Evolutionary conservation across 2,888 invertebrate species (phyloP).

Genomic region (Melinopterus prodromus): DNA sequence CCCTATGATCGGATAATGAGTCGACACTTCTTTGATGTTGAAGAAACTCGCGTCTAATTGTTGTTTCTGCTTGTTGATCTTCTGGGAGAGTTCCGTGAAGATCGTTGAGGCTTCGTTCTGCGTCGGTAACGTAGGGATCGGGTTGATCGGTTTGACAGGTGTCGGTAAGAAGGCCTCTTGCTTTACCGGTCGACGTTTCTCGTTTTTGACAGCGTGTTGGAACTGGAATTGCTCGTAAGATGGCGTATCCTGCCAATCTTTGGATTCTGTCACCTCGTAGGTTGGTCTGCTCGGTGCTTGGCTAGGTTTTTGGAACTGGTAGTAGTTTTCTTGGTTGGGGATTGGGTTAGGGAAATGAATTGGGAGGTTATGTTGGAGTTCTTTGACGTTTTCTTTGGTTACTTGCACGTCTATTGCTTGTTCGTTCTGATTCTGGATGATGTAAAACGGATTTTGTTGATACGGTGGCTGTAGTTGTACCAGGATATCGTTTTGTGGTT

Average conservation of each 20-base stretch:
- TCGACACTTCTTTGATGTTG: slow-evolving; percentile 59
- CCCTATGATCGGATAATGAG: slow-evolving; percentile 58
- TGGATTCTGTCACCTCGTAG: slow-evolving; percentile 60
- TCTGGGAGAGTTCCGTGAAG: slow-evolving; percentile 53
- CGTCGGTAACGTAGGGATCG: slow-evolving; percentile 56
- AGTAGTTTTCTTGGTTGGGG: slow-evolving; percentile 39
- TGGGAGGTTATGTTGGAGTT: slow-evolving; percentile 48
- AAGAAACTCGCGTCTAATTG: slow-evolving; percentile 49
- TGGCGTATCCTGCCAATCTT: slow-evolving; percentile 47
- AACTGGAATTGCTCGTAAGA: slow-evolving; percentile 40
- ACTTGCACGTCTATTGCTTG: slow-evolving; percentile 55
- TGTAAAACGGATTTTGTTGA: slow-evolving; percentile 32
- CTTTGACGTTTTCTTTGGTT: slow-evolving; percentile 59
- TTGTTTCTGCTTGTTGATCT: slow-evolving; percentile 48
- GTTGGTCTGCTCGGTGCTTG: slow-evolving; percentile 50
- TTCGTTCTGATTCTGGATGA: slow-evolving; percentile 33
- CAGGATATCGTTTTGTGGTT: slow-evolving; percentile 35
- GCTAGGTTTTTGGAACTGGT: slow-evolving; percentile 31
- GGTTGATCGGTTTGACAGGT: slow-evolving; percentile 54
- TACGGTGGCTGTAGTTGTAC: slow-evolving; percentile 51
- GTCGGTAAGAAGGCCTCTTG: slow-evolving; percentile 56
- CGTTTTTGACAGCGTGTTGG: slow-evolving; percentile 33
- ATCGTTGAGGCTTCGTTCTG: slow-evolving; percentile 57
- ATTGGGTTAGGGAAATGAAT: slow-evolving; percentile 33
- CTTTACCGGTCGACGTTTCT: slow-evolving; percentile 26